Evolutionary conservation across 2,113 vertebrate genomes (phyloP), one percentile per base, ranked within the genome.

Genomic region (Dromiciops gliroides): DNA sequence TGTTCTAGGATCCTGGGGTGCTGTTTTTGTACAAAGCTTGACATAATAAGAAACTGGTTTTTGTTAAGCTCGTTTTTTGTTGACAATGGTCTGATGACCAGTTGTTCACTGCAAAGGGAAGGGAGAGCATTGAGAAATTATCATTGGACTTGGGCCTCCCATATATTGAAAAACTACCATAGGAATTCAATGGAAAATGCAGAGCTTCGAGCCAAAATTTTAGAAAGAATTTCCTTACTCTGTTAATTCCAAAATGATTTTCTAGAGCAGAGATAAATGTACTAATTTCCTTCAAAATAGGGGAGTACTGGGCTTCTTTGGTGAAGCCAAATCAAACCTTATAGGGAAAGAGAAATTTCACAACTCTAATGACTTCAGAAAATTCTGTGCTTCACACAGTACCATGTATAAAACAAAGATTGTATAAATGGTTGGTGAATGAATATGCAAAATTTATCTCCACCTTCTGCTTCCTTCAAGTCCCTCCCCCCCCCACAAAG

Each of bases 241-340:
- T 83, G 37, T 83, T 22, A 83, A 83, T 83, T 60, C 37, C n/a
- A 22, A 83, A 83, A 83, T 44, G n/a, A 83, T 83, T 83, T 19
- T 44, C n/a, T 83, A 83, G 19, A 2, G 67, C 56, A 60, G 56
- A 60, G 28, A 12, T 31, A 60, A 60, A 31, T 60, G 14, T 60
- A 60, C 56, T 60, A 31, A 60, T 60, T 60, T 60, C 28, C 56
- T 60, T 60, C 56, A 60, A 37, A 31, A 31, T 60, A 60, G 56
- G 56, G 56, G 28, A 60, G 14, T 56, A 9, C 25, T 56, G 28
- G 56, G 28, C 67, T 8, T 83, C n/a, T 83, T 44, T 83, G 67
- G n/a, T n/a, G n/a, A n/a, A n/a, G n/a, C n/a, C 51, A 92, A 95
- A 95, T 89, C 56, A 96, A 95, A 96, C 83, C 90, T 50, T 90